Evolutionary conservation across 2,888 invertebrate genomes (phyloP).

Genomic region (Myopa testacea): DNA sequence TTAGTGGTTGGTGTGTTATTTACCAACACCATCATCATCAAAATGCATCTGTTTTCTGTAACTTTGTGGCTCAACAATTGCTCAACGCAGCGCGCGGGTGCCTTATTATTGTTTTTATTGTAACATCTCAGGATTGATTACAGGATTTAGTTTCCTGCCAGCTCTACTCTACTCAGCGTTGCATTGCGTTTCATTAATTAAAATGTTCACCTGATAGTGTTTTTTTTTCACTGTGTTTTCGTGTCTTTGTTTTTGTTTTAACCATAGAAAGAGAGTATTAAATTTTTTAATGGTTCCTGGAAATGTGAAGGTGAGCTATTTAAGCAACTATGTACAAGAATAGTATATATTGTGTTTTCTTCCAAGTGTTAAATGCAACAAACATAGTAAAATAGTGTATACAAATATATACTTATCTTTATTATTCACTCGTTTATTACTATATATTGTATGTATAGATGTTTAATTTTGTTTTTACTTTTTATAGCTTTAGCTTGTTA

Average conservation of each 20-base stretch:
- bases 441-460: too few species aligned
- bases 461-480: too few species aligned
- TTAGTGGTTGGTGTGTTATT: neutral
- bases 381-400: neutral
- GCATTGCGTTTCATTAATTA: constrained; percentile 43
- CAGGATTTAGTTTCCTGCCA: constrained; percentile 28
- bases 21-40: constrained; percentile 25
- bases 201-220: constrained; percentile 41
- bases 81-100: constrained; percentile 39
- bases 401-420: too few species aligned
- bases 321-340: neutral
- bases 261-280: neutral
- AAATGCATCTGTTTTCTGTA: constrained; percentile 46
- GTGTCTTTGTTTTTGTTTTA: neutral
- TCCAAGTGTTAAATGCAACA: neutral
- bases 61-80: constrained; percentile 34
- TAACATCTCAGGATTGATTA: constrained; percentile 37
- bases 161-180: neutral
- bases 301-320: neutral
- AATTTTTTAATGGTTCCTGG: neutral
- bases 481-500: too few species aligned
- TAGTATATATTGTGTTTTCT: neutral
- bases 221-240: too few species aligned
- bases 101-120: constrained; percentile 24
- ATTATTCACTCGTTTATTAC: too few species aligned